phyloP scores from a whole-genome alignment of 2,888 invertebrate species.

The Arge pagana region DNA sequence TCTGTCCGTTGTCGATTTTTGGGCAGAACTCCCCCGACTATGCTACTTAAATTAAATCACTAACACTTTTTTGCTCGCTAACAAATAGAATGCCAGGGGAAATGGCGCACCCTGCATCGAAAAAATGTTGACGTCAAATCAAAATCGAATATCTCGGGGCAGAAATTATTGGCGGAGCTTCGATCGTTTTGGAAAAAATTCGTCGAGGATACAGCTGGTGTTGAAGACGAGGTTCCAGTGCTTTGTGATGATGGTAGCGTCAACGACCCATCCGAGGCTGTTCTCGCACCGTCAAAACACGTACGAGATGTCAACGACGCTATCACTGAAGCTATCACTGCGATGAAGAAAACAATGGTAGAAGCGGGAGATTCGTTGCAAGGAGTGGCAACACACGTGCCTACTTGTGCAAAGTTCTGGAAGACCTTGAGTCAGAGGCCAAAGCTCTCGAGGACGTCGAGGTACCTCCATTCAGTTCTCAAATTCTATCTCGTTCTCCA shows the following conservation, averaged over 20 bases:
- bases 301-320: slow-evolving; percentile 35
- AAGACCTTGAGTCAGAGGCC: slow-evolving; percentile 43
- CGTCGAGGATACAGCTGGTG: slow-evolving; percentile 36
- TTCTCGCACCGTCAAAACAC: slow-evolving; percentile 35
- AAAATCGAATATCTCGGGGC: slow-evolving; percentile 29
- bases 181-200: slow-evolving; percentile 9
- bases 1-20: too few species aligned
- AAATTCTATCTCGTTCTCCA: not conserved
- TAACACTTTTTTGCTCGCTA: too few species aligned
- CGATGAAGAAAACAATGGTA: slow-evolving; percentile 42
- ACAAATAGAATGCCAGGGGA: too few species aligned
- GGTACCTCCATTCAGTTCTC: slow-evolving; percentile 38
- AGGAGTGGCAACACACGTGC: slow-evolving; percentile 51
- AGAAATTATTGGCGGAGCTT: slow-evolving; percentile 27
- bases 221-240: slow-evolving; percentile 37
- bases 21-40: too few species aligned
- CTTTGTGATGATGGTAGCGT: slow-evolving; percentile 27
- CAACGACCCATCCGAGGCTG: slow-evolving; percentile 35
- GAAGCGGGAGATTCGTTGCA: too few species aligned
- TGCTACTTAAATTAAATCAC: too few species aligned
- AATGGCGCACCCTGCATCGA: too few species aligned
- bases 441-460: slow-evolving; percentile 42
- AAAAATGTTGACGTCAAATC: slow-evolving; percentile 29
- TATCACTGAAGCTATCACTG: slow-evolving; percentile 39
- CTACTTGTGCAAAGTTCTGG: slow-evolving; percentile 41